Evolutionary conservation across 2,113 vertebrate genomes (phyloP), one percentile per base, ranked within the genome.

Genomic region (Hepsetus odoe): DNA sequence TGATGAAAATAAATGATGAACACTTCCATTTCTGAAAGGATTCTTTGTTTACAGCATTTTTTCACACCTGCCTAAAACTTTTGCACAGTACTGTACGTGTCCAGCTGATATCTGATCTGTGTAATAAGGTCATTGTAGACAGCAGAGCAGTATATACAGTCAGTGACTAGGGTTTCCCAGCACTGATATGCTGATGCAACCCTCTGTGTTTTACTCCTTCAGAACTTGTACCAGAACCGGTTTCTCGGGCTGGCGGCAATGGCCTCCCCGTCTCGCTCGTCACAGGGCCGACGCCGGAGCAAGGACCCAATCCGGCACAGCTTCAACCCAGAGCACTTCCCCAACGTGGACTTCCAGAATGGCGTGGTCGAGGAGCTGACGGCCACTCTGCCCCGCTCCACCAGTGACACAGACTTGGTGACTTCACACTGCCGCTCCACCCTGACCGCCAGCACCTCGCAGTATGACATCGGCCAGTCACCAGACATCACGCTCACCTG

Each of bases 371-470:
- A 93, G 62, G 84, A 89, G 0, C 85, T 68, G 53, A 64, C 70
- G 10, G 78, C 66, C 14, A 89, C 93, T 56, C 91, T 95, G 42
- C 94, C 94, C 3, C 93, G 95, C 72, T 96, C 95, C 49, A 97
- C 95, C 83, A 97, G 95, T 13, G 95, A 97, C 85, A 96, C 95
- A 0, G 94, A 97, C 86, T 91, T 97, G 14, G 93, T 97, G 85
- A 97, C 94, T 44, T 97, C 95, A 0, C 95, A 96, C 79, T 94
- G 94, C 80, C 92, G 95, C 38, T 96, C 95, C 71, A 95, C 94
- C 0, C 91, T 96, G 24, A 93, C 92, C 85, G 92, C 94, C 90
- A 96, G 95, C 93, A 94, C 92, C 85, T 95, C 94, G 79, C 94
- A 93, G 86, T 97, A 96, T 40, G 92, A 92, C 77, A 95, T 97